These are phyloP conservation scores for Agrochola circellaris DNA, from an alignment of 2,888 invertebrate species.

Conservation along the genomic window DNA sequence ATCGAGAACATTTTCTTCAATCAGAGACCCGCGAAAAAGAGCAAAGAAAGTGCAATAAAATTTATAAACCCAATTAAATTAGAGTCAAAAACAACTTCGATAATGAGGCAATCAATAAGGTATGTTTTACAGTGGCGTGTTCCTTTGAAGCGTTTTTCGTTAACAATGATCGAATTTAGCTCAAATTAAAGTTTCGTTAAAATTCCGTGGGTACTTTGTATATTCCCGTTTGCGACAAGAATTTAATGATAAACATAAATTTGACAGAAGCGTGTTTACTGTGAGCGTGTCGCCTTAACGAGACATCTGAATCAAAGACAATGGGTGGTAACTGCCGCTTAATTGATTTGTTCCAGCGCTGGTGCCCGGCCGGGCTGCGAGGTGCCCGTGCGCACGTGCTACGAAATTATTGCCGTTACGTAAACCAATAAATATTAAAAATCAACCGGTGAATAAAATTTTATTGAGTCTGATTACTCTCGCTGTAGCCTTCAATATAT, in stretches of 20 bases:
- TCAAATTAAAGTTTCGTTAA: constrained; percentile 86
- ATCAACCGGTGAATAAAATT: constrained; percentile 57
- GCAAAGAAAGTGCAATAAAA: constrained; percentile 76
- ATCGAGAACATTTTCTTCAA: constrained; percentile 53
- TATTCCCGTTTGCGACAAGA: constrained; percentile 74
- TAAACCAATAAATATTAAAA: constrained; percentile 60
- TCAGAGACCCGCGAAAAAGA: constrained; percentile 48
- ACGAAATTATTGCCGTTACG: constrained; percentile 58
- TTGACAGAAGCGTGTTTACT: constrained; percentile 78
- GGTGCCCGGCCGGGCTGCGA: constrained; percentile 28
- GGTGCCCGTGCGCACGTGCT: constrained; percentile 55
- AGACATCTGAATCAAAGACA: constrained; percentile 85
- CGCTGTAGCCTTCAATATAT: constrained; percentile 55
- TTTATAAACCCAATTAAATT: constrained; percentile 85
- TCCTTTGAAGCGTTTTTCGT: constrained; percentile 71
- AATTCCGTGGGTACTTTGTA: constrained; percentile 76
- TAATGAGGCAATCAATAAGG: constrained; percentile 84
- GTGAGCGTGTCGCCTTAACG: constrained; percentile 77
- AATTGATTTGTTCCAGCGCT: constrained; percentile 80
- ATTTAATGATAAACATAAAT: constrained; percentile 84
- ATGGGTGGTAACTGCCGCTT: constrained; percentile 79
- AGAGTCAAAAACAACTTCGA: constrained; percentile 74
- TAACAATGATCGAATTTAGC: constrained; percentile 78
- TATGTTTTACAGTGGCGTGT: constrained; percentile 72
- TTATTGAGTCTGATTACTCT: constrained; percentile 59